Evolutionary conservation across 1,140 invertebrate species (phyloP), one percentile per base, ranked within the genome.

Genomic region (Varroa destructor): DNA sequence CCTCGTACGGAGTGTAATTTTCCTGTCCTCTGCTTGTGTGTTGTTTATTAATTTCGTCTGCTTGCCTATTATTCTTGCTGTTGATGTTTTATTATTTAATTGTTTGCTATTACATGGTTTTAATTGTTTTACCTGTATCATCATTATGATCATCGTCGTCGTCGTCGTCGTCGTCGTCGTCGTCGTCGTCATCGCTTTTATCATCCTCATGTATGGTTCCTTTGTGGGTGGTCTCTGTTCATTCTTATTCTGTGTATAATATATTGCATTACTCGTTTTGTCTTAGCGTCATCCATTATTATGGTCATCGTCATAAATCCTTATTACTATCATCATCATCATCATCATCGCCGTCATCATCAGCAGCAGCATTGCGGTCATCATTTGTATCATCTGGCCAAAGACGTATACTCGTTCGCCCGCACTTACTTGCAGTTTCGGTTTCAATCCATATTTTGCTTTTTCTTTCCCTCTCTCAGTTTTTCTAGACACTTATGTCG

Each of bases 241-340:
- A 51, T 51, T 8, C 8, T 51, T 51, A 5, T 51, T 8, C 46
- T 51, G 46, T 51, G 46, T 51, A 51, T 51, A 51, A 67, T 67
- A 67, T 67, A 67, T 67, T 67, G 61, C 61, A 67, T 67, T 67
- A 46, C 40, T 67, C 61, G 61, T 40, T 67, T 67, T 40, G 61
- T 67, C 40, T 67, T 40, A 67, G 46, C 12, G 14, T 67, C 46
- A 40, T 37, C 12, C 61, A 43, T 40, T 46, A 67, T 43, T 37
- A 67, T 12, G 40, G 12, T 40, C 61, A 25, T 46, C 12, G 12
- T 12, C 37, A 67, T 37, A 12, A 25, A 25, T 25, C 25, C 25
- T 25, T 25, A 25, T 25, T 25, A 25, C 25, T 25, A 25, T 25
- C 25, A 25, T 25, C 25, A 25, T 25, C 25, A 25, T 25, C 25